A percentile compares a stretch with the other conserved stretches of the same genome.
phyloP scores from a whole-genome alignment of 2,888 invertebrate species.

The Latrodectus elegans region DNA sequence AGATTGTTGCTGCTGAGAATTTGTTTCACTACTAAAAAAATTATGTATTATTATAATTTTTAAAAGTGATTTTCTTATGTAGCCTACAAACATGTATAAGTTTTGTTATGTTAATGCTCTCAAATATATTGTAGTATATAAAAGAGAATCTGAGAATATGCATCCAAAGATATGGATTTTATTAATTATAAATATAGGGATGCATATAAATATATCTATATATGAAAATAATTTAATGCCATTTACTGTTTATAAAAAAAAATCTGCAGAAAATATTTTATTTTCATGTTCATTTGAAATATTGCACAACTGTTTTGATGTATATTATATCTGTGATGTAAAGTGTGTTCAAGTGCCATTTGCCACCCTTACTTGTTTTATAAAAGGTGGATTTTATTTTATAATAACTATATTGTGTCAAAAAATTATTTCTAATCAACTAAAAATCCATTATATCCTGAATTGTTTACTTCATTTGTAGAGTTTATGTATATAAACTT shows the following conservation, averaged over 20 bases:
- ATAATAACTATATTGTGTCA: too few species aligned
- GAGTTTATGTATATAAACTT: too few species aligned
- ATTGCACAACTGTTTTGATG: conserved; percentile 65
- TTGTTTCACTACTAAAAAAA: too few species aligned
- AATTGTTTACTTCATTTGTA: too few species aligned
- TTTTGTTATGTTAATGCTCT: conserved; percentile 22
- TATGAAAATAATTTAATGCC: conserved; percentile 52
- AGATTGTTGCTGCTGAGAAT: too few species aligned
- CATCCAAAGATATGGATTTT: conserved; percentile 43
- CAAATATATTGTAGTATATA: conserved; percentile 21
- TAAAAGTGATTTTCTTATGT: conserved; percentile 8
- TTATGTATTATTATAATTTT: not conserved
- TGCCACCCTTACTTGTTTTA: conserved; percentile 60
- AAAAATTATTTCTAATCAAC: too few species aligned
- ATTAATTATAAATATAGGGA: conserved; percentile 32
- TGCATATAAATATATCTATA: conserved; percentile 50
- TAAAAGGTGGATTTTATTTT: conserved; percentile 52
- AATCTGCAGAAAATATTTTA: conserved; percentile 57
- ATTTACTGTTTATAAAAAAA: conserved; percentile 63
- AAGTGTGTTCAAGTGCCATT: conserved; percentile 69
- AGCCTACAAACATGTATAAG: conserved; percentile 37
- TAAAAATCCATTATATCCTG: too few species aligned
- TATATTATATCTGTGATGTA: conserved; percentile 67
- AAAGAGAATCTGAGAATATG: conserved; percentile 1
- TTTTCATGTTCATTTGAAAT: conserved; percentile 57